These are phyloP conservation scores for Pseudomyrmex flavicornis DNA, from an alignment of 1,140 invertebrate genomes.

Conservation along the genomic window DNA sequence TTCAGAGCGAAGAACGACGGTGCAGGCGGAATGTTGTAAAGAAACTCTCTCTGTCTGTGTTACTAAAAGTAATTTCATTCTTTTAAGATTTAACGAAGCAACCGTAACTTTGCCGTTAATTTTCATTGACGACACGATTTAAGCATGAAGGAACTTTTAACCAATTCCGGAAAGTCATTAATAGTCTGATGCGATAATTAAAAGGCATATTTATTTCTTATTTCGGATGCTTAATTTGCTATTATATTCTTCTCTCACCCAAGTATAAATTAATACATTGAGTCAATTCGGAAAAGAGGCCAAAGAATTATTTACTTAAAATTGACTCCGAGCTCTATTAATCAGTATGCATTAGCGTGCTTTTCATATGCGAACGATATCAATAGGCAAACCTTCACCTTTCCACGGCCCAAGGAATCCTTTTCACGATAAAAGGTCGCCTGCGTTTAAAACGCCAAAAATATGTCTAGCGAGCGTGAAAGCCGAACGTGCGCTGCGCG, in stretches of 20 bases:
- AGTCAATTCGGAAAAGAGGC: neutral
- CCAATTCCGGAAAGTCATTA: neutral
- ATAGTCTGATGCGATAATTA: neutral
- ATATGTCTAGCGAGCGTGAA: constrained; percentile 2
- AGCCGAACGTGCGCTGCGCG: neutral
- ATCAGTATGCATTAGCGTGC: neutral
- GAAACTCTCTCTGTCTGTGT: neutral
- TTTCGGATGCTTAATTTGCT: neutral
- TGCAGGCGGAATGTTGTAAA: neutral
- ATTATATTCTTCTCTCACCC: neutral
- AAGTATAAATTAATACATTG: neutral
- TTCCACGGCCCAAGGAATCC: neutral
- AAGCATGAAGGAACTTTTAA: constrained; percentile 1
- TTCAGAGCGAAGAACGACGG: neutral
- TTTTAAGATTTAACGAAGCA: constrained; percentile 14
- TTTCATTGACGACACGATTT: constrained; percentile 9
- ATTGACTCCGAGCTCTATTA: neutral
- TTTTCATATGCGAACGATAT: constrained; percentile 20
- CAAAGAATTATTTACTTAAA: constrained; percentile 32
- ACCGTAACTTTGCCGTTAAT: constrained; percentile 9
- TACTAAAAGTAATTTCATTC: constrained; percentile 15
- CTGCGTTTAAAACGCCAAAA: neutral
- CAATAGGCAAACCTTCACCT: neutral
- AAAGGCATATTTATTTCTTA: neutral
- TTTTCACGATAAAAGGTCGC: neutral